Base-by-base conservation (phyloP, 2,797 vertebrate genomes). In the Hydrophis major region DNA sequence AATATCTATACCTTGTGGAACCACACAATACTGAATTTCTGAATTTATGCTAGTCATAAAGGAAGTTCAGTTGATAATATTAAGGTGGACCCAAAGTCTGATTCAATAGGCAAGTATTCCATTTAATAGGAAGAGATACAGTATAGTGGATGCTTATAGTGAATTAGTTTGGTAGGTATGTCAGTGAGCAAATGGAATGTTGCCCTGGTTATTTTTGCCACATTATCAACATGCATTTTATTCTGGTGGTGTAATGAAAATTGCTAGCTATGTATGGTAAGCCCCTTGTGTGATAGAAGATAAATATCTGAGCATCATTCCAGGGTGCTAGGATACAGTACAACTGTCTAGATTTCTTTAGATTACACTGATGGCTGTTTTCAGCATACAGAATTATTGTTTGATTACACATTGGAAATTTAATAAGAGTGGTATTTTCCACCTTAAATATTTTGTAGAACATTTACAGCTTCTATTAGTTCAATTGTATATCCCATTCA, bases 381-480 rank as follows among this genome's bases (percentile, higher is more conserved):
- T 95, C 89, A 91, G 86, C 89, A 86, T 91, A 1, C 18, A 0
- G 86, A 50, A 57, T 86, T 59, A 87, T 86, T 57, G 87, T 57
- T 13, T 53, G 55, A 22, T 63, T 94, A n/a, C 91, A 89, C 20
- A 0, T 0, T 53, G 94, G 93, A 90, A 91, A 1, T 83, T 94
- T 91, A 93, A n/a, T 92, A 89, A 93, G 94, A 89, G 20, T 90
- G 0, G 20, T 32, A 90, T 96, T 95, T 95, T 3, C 1, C 20
- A 20, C 32, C 28, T 28, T 42, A 86, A 88, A 42, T 47, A 25
- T 42, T 63, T 90, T 50, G 42, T 1, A n/a, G 90, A 78, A 55
- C 37, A 78, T 66, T 86, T 66, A 61, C 27, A 93, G 60, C n/a
- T 86, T 78, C 89, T 28, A 60, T 60, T 69, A 25, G 6, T 69